phyloP scores from a whole-genome alignment of 2,113 vertebrate genomes.

The Romanogobio albipinnatus region DNA sequence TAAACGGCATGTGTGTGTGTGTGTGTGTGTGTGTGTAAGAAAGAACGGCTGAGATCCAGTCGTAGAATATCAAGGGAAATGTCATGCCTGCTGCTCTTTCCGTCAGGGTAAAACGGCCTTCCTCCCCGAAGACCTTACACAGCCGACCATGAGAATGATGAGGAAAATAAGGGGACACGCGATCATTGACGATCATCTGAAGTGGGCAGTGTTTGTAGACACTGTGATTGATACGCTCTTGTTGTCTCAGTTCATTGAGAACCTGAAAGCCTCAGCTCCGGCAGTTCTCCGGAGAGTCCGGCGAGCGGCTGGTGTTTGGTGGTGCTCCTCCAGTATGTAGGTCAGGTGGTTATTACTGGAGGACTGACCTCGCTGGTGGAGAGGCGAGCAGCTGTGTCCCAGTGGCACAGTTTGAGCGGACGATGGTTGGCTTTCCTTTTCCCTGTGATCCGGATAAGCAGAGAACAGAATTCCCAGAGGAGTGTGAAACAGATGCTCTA shows the following conservation, averaged over 20 bases:
- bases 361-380: neutral
- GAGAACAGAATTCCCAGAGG: slow-evolving; percentile 33
- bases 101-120: slow-evolving; percentile 23
- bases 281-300: neutral
- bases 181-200: neutral
- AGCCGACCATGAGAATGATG: neutral
- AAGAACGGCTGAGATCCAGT: slow-evolving; percentile 47
- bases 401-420: slow-evolving; percentile 1
- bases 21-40: neutral
- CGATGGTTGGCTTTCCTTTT: neutral
- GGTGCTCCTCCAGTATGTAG: neutral
- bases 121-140: neutral
- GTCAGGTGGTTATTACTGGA: slow-evolving; percentile 21
- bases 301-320: neutral
- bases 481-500: slow-evolving; percentile 45
- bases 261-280: neutral
- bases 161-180: neutral
- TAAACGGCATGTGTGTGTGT: neutral
- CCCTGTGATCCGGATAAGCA: neutral
- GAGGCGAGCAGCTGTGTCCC: slow-evolving; percentile 21
- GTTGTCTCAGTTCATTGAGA: neutral
- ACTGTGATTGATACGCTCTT: neutral
- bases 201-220: neutral
- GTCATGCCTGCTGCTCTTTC: slow-evolving; percentile 68
- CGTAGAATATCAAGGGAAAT: slow-evolving; percentile 66